Evolutionary conservation across 2,797 vertebrate genomes (phyloP).

Genomic region (Tympanoctomys barrerae): DNA sequence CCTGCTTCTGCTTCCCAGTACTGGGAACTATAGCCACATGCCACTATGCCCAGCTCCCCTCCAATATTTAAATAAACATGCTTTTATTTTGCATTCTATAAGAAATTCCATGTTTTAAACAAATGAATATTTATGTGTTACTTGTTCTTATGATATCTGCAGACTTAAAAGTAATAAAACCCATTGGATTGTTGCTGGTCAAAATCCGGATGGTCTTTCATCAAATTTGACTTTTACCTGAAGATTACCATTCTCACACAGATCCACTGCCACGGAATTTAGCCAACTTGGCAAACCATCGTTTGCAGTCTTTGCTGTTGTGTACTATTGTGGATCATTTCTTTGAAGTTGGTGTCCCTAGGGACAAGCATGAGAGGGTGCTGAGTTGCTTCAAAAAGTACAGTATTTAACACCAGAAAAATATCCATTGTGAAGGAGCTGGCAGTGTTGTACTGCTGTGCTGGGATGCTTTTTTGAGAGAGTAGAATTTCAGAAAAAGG

Average conservation of each 20-base stretch:
- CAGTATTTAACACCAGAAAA: slow-evolving; percentile 71
- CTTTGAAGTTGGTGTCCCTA: slow-evolving; percentile 83
- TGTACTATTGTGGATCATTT: slow-evolving; percentile 68
- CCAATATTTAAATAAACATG: background rate
- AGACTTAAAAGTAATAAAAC: slow-evolving; percentile 41
- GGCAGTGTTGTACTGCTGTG: slow-evolving; percentile 73
- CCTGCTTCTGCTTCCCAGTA: background rate
- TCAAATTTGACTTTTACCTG: slow-evolving; percentile 65
- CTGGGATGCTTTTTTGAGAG: slow-evolving; percentile 72
- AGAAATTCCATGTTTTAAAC: background rate
- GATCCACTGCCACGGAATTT: slow-evolving; percentile 63
- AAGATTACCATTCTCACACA: slow-evolving; percentile 62
- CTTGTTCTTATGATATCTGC: slow-evolving; percentile 26
- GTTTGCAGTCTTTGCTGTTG: slow-evolving; percentile 70
- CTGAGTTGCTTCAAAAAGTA: slow-evolving; percentile 78
- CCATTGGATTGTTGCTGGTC: slow-evolving; percentile 1
- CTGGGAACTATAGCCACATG: background rate
- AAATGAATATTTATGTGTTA: slow-evolving; percentile 18
- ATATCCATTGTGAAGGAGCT: slow-evolving; percentile 77
- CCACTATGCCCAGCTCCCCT: background rate
- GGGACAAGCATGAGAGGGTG: slow-evolving; percentile 80
- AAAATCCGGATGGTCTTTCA: background rate
- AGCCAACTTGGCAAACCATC: slow-evolving; percentile 56
- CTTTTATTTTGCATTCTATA: slow-evolving; percentile 51
- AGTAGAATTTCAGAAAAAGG: slow-evolving; percentile 80